Evolutionary conservation across 2,113 vertebrate species (phyloP), one percentile per base, ranked within the genome.

Genomic region (Trematocara stigmaticum): DNA sequence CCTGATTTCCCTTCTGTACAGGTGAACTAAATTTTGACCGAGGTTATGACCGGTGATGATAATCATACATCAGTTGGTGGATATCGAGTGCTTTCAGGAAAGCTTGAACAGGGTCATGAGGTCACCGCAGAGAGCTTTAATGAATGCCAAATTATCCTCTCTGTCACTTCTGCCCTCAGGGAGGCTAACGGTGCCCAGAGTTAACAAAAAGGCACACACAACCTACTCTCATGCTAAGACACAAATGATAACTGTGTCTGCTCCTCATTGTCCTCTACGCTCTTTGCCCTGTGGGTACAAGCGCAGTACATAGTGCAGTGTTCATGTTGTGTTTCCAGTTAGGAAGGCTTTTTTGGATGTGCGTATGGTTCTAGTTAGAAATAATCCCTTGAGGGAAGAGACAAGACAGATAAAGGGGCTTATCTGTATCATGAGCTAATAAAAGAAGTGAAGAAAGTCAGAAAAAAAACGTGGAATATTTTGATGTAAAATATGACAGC

Each of bases 121-220:
- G 87, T 92, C 88, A 83, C 16, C 15, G 61, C 69, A 47, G 81
- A 66, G 80, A 53, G 82, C 29, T 86, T 91, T 88, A 90, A 92
- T 90, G 92, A 92, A 87, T 79, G 88, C 76, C 81, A 90, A 90
- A 92, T 92, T 76, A 91, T 90, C 79, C 82, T 64, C 51, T 64
- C 74, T 66, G 66, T 79, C 78, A 80, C 66, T 18, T 18, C 38
- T 8, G 74, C 81, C 91, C 87, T 79, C 61, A 1, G 83, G 88
- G 81, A 88, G 64, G 84, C 83, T 29, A 29, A 74, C 78, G 18
- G 52, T 71, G 86, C 49, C 26, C n/a, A 29, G 82, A 16, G 34
- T 74, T 38, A 26, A 57, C 81, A 51, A 59, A 82, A 86, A 71
- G 8, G 80, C 57, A 76, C 76, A 34, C 40, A 0, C 45, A 59